phyloP scores from a whole-genome alignment of 92 coral and sea anemone species.

The Heteractis magnifica region DNA sequence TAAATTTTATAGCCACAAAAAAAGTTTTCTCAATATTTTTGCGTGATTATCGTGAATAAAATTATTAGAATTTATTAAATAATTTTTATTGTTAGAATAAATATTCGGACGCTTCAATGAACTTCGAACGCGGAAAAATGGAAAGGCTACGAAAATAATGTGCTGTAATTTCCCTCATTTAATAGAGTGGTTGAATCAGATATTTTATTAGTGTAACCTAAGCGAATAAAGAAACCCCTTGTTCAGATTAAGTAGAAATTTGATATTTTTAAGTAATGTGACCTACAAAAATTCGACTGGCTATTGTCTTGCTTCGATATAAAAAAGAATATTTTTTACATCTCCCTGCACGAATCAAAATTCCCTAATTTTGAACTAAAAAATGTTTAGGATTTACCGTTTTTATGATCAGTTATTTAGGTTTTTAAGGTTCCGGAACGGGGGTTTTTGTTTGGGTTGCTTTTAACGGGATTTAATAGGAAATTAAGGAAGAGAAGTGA shows the following conservation, averaged over 20 bases:
- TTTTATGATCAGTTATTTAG: not conserved
- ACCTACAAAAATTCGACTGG: slow-evolving; percentile 1
- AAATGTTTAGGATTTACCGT: not conserved
- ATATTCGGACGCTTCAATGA: not conserved
- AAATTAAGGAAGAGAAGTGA: not conserved
- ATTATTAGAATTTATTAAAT: not conserved
- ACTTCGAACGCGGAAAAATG: not conserved
- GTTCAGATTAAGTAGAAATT: slow-evolving; percentile 3
- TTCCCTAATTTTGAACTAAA: not conserved
- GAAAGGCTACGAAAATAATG: not conserved
- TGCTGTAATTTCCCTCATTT: not conserved
- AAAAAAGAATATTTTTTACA: not conserved
- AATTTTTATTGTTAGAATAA: not conserved
- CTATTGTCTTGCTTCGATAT: not conserved
- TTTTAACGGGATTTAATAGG: not conserved
- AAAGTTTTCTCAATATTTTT: not conserved
- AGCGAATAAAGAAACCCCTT: slow-evolving; percentile 17
- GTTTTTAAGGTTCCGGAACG: not conserved
- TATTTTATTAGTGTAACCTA: not conserved
- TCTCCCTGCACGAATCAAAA: not conserved
- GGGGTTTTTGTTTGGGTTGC: not conserved
- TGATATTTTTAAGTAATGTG: not conserved
- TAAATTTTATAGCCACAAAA: not conserved
- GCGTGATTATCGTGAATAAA: not conserved
- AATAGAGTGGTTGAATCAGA: not conserved